phyloP scores from a whole-genome alignment of 2,797 vertebrate species.

The Sardinella longiceps region DNA sequence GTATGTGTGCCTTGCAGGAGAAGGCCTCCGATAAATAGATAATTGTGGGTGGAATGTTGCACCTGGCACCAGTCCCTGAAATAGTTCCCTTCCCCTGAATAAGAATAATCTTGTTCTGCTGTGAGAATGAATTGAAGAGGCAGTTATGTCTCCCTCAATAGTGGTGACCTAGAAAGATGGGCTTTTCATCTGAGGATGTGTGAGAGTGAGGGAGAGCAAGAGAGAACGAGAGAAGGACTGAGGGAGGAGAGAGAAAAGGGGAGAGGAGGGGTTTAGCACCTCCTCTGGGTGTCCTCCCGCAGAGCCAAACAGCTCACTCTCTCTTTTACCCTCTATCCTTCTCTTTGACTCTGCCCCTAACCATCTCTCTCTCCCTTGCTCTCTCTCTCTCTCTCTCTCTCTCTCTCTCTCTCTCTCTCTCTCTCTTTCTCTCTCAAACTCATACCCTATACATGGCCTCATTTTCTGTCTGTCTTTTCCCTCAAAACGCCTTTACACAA shows the following conservation, averaged over 20 bases:
- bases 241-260: conserved; percentile 17
- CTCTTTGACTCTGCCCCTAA: neutral
- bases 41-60: neutral
- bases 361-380: neutral
- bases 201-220: neutral
- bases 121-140: conserved; percentile 19
- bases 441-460: neutral
- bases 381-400: neutral
- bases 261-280: conserved; percentile 25
- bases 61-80: conserved; percentile 18
- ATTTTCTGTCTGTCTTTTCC: neutral
- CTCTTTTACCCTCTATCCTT: neutral
- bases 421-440: neutral
- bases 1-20: conserved; percentile 1
- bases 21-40: neutral
- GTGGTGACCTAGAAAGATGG: conserved; percentile 26
- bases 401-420: neutral
- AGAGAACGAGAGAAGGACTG: neutral
- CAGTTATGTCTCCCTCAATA: conserved; percentile 13
- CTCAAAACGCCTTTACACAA: neutral
- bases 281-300: conserved; percentile 41
- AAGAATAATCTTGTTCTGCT: conserved; percentile 10
- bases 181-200: conserved; percentile 15
- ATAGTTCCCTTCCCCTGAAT: conserved; percentile 17
- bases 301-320: conserved; percentile 53